These are phyloP conservation scores for Cybosia mesomella DNA, from an alignment of 2,888 invertebrate species.

Conservation along the genomic window DNA sequence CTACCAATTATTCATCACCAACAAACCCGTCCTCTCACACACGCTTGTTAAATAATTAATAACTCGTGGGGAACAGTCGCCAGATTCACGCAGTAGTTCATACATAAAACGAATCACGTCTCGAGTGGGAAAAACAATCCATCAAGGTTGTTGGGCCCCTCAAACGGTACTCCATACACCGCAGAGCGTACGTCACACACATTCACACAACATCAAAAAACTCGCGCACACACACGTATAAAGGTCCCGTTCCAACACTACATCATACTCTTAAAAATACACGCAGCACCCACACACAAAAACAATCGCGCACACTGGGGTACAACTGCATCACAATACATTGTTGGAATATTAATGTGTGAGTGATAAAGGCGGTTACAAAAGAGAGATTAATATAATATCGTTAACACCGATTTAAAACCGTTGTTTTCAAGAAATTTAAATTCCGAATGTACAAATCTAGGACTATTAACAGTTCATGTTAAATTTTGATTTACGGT, in stretches of 20 bases:
- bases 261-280: conserved; percentile 43
- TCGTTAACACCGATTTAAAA: neutral
- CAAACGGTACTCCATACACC: conserved; percentile 62
- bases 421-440: neutral
- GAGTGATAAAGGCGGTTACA: conserved; percentile 46
- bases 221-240: conserved; percentile 33
- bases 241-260: conserved; percentile 21
- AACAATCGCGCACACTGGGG: conserved; percentile 34
- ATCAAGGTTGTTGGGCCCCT: conserved; percentile 61
- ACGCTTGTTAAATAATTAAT: conserved; percentile 52
- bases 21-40: conserved; percentile 26
- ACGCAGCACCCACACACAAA: conserved; percentile 31
- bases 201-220: conserved; percentile 29
- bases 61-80: conserved; percentile 45
- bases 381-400: conserved; percentile 25
- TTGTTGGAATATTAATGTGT: conserved; percentile 45
- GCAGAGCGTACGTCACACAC: conserved; percentile 40
- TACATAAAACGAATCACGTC: conserved; percentile 62
- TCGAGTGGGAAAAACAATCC: conserved; percentile 66
- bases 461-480: too few relatives aligned
- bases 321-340: conserved; percentile 50
- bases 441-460: too few relatives aligned
- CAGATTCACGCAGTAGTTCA: conserved; percentile 52
- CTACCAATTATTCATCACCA: conserved; percentile 39
- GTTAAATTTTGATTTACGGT: too few relatives aligned